Base-by-base conservation (phyloP, 1,140 invertebrate genomes). In the Latrodectus geometricus region DNA sequence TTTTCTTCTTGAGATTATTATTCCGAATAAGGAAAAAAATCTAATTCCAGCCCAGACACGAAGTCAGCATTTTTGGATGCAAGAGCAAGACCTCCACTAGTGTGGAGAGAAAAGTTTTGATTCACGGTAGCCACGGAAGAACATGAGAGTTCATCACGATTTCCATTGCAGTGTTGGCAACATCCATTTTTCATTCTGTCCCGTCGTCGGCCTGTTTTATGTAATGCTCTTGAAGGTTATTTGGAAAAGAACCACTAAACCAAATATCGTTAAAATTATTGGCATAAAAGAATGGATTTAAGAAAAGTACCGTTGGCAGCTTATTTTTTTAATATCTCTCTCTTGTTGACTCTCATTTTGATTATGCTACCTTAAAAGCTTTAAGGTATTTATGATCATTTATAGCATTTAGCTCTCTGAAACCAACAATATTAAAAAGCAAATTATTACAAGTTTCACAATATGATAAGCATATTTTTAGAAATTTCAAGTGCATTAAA, bases 101-200 rank as follows among this genome's bases (percentile, higher is more conserved):
- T 49, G 35, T 61, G 56, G 20, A 66, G 11, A 35, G 23, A 79
- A 79, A 48, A 12, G 35, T 69, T 52, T 68, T 79, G 77, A 56
- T 66, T 79, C 77, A 79, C 77, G 77, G 77, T 79, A 79, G 77
- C 77, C 66, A 56, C 65, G 35, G 66, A 50, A 11, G 54, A 61
- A 79, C 77, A 79, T 20, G 17, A 21, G 77, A 79, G 77, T 79
- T 79, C 61, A 68, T 66, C 77, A 79, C 77, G 77, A 79, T 79
- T 79, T 79, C 65, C 77, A 79, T 79, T 79, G 77, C 77, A 52
- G 15, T 50, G 61, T 79, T 66, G 77, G 49, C 11, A 68, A 21
- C 9, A 35, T 56, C 48, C 61, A 79, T 79, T 79, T 79, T 79
- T 79, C 77, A 79, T 79, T 79, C 77, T 79, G 77, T 79, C 56